Percentiles rank a stretch among this genome's conserved stretches.
Conservation (phyloP, 2,888 invertebrate genomes). For the Sesia apiformis region DNA sequence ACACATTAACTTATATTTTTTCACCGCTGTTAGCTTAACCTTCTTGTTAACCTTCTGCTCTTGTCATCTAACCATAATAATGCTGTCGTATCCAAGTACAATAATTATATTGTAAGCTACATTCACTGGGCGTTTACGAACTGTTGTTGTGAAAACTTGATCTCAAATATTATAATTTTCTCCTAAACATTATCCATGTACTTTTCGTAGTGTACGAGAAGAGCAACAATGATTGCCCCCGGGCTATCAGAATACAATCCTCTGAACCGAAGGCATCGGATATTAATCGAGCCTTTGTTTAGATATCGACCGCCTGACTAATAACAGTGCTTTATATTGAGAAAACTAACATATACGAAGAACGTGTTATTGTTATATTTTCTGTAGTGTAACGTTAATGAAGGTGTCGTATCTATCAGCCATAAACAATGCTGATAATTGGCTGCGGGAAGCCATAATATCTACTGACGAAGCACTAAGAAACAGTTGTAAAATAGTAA, state of each 20-base stretch:
- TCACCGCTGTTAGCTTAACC: no score
- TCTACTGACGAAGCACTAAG: neutral
- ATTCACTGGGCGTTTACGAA: no score
- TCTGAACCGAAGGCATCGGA: slow-evolving; percentile 2
- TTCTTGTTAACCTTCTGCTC: no score
- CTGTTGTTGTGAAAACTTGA: no score
- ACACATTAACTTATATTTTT: no score
- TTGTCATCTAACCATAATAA: no score
- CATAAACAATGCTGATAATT: slow-evolving; percentile 18
- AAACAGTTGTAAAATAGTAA: neutral
- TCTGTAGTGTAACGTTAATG: neutral
- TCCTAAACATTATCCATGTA: neutral
- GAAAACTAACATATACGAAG: slow-evolving; percentile 7
- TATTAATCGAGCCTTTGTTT: slow-evolving; percentile 14
- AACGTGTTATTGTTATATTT: neutral
- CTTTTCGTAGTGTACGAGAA: neutral
- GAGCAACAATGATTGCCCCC: neutral
- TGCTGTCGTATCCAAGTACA: no score
- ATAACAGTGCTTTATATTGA: slow-evolving; percentile 21
- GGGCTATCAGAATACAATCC: neutral
- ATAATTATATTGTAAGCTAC: no score
- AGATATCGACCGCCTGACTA: slow-evolving; percentile 12
- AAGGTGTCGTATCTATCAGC: neutral
- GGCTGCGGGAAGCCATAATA: slow-evolving; percentile 29
- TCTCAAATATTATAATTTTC: no score